Conservation (phyloP, 2,113 vertebrate species). For the Toxotes jaculatrix region DNA sequence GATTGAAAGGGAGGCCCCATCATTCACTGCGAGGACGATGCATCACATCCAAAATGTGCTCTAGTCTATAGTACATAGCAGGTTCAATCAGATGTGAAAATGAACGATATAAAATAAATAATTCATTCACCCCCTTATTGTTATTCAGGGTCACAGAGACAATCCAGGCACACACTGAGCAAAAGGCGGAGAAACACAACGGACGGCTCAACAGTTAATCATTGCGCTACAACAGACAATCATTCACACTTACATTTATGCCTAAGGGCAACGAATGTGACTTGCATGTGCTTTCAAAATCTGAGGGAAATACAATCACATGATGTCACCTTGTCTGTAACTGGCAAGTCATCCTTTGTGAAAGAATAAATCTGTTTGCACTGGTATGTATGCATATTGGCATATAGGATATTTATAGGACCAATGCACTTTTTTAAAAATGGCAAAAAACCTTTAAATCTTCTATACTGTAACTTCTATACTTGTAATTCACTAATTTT, state of each 20-base stretch:
- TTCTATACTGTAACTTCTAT: too few species aligned
- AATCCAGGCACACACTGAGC: slow-evolving; percentile 41
- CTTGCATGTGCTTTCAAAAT: slow-evolving; percentile 24
- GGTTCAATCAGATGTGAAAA: slow-evolving; percentile 60
- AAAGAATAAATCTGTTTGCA: slow-evolving; percentile 7
- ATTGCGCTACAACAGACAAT: slow-evolving; percentile 55
- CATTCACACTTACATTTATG: slow-evolving; percentile 59
- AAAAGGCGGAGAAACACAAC: slow-evolving; percentile 51
- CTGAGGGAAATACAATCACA: slow-evolving; percentile 9
- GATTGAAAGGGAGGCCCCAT: slow-evolving; percentile 37
- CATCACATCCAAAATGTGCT: slow-evolving; percentile 28
- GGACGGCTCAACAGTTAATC: slow-evolving; percentile 60
- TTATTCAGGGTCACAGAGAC: slow-evolving; percentile 75
- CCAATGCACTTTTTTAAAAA: background rate
- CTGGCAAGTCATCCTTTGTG: slow-evolving; percentile 4
- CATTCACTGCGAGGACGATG: slow-evolving; percentile 52
- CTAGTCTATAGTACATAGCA: background rate
- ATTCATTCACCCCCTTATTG: slow-evolving; percentile 62
- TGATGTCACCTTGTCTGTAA: slow-evolving; percentile 27
- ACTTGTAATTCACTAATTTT: background rate
- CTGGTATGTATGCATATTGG: background rate
- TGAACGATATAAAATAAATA: slow-evolving; percentile 73
- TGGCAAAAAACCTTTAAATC: background rate
- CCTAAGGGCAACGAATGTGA: slow-evolving; percentile 48
- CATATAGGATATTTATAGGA: background rate